Percentiles rank a stretch among this genome's conserved stretches.
These are phyloP conservation scores for Drosophila neutralis DNA, from an alignment of 2,888 invertebrate species.

Conservation along the genomic window DNA sequence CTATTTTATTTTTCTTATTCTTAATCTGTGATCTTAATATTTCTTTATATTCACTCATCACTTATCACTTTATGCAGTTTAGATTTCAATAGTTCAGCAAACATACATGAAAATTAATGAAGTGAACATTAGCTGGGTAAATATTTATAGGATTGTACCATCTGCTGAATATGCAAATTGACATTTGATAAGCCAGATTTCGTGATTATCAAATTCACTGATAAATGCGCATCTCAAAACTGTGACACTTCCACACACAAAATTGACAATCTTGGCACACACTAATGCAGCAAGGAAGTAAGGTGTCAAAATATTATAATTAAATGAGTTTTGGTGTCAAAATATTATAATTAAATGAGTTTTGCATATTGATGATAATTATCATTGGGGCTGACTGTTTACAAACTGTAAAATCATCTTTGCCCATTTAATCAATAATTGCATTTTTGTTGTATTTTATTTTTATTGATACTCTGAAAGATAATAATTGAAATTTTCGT, in stretches of 20 bases:
- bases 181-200: neutral
- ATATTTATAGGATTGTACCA: neutral
- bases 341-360: conserved; percentile 7
- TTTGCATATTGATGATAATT: neutral
- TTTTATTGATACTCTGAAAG: neutral
- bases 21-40: neutral
- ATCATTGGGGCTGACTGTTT: conserved; percentile 5
- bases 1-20: neutral
- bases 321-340: conserved; percentile 11
- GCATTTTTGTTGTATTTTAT: conserved; percentile 20
- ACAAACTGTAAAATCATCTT: conserved; percentile 41
- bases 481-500: neutral
- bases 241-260: neutral
- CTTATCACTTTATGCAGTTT: neutral
- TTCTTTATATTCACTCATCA: neutral
- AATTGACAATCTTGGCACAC: neutral
- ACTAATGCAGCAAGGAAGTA: neutral
- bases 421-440: conserved; percentile 34
- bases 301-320: conserved; percentile 1
- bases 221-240: neutral
- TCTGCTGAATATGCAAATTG: neutral
- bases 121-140: neutral
- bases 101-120: neutral
- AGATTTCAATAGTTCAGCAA: neutral
- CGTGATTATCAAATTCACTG: neutral